Conservation (phyloP, 2,888 invertebrate species). For the Drosophila pseudotakahashii region DNA sequence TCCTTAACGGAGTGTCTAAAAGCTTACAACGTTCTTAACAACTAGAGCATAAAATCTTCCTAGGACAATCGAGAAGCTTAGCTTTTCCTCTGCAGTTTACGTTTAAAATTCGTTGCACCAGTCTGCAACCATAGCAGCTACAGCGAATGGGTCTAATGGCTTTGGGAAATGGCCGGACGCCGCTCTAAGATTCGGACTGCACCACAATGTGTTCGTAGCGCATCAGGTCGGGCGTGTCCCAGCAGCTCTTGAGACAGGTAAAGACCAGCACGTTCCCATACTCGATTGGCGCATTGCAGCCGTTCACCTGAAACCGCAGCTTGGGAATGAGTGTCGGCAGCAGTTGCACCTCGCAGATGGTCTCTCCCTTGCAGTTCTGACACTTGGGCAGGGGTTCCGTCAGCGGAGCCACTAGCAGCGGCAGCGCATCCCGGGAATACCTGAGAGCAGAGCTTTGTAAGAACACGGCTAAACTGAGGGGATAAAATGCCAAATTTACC, state of each 20-base stretch:
- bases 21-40: constrained; percentile 77
- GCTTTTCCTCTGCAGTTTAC: constrained; percentile 75
- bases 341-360: constrained; percentile 93
- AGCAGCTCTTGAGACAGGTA: constrained; percentile 93
- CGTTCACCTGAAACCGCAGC: constrained; percentile 86
- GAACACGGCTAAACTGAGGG: too few relatives aligned
- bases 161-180: constrained; percentile 2
- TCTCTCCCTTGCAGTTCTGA: constrained; percentile 88
- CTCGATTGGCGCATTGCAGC: constrained; percentile 87
- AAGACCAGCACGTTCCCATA: constrained; percentile 94
- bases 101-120: constrained; percentile 36
- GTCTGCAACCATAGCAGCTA: constrained; percentile 34
- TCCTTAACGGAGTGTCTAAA: constrained; percentile 71
- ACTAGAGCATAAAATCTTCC: constrained; percentile 76
- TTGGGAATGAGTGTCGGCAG: constrained; percentile 92
- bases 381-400: constrained; percentile 86
- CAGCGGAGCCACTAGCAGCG: constrained; percentile 89
- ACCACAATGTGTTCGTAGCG: constrained; percentile 90
- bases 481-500: constrained; percentile 85
- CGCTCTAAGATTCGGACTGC: constrained; percentile 87
- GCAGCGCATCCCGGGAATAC: constrained; percentile 90
- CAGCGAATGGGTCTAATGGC: constrained; percentile 12
- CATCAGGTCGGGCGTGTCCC: constrained; percentile 89
- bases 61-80: constrained; percentile 79
- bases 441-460: constrained; percentile 83